Conservation (phyloP, 2,888 invertebrate species). For the Lasioglossum vierecki region DNA sequence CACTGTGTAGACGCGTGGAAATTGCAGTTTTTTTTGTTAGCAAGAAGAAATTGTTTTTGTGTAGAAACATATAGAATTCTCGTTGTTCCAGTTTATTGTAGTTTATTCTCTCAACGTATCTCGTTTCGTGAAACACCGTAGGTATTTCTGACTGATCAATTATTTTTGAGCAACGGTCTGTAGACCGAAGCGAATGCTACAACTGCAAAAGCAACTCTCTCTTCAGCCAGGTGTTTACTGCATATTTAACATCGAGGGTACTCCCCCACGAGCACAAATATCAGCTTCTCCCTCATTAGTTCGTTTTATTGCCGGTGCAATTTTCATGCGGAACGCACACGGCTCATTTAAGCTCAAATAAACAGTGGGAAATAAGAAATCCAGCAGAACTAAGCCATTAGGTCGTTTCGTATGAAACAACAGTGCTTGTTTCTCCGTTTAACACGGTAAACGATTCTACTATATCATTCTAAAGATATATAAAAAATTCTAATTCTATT, state of each 20-base stretch:
- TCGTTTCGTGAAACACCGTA: background rate
- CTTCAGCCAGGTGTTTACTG: conserved; percentile 2
- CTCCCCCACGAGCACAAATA: background rate
- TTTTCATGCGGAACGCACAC: background rate
- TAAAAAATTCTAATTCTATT: too few relatives aligned
- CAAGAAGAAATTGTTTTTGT: background rate
- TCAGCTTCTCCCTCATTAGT: conserved; percentile 9
- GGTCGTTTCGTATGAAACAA: background rate
- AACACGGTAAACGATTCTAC: background rate
- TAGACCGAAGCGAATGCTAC: background rate
- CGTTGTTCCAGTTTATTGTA: background rate
- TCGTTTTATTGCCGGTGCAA: conserved; percentile 3
- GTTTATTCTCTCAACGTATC: background rate
- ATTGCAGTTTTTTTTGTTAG: background rate
- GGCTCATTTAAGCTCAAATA: background rate
- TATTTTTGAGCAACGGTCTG: background rate
- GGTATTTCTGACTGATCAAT: background rate
- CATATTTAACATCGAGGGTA: background rate
- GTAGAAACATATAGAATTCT: background rate
- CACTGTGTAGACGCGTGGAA: background rate
- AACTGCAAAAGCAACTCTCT: background rate
- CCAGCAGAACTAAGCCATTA: background rate
- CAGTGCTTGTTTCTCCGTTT: background rate
- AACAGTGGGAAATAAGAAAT: background rate
- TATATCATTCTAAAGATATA: too few relatives aligned